Base-by-base conservation (phyloP, 2,113 vertebrate species). In the Eudorcas thomsonii region DNA sequence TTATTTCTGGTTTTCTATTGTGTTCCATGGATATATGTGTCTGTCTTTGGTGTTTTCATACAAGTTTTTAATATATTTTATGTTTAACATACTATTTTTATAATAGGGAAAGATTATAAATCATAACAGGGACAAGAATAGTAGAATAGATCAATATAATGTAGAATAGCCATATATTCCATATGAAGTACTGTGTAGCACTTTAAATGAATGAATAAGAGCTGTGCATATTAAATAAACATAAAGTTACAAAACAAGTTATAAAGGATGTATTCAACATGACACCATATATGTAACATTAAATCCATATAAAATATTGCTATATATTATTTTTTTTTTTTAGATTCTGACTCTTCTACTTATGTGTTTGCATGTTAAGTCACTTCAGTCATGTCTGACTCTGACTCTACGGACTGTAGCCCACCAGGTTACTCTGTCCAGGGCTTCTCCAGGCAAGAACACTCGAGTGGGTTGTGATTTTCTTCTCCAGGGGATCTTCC, bases 31-130 rank as follows among this genome's bases (percentile, higher is more conserved):
- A 82, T 82, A 17, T 54, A 13, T 50, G 11, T n/a, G 30, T 23
- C 12, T 82, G 50, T 23, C 50, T 82, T 54, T n/a, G 30, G 48
- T 82, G 48, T 82, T 82, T 82, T 33, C 50, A 54, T 36, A 82
- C 33, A 82, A n/a, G n/a, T 14, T 82, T 13, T 82, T 54, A n/a
- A 54, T 54, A 21, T 54, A 82, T n/a, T 82, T n/a, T 54, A 25
- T 54, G 21, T 54, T 82, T n/a, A n/a, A 82, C n/a, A 80, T 43
- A 80, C 11, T 52, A 30, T n/a, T 67, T 94, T 88, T 88, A 28
- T 81, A 62, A 43, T 45, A 83, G 52, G 52, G 39, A 91, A 94
- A 74, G 62, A 45, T 88, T 25, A 83, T 62, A 43, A 96, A 62
- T 43, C 13, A 62, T 23, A 45, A 81, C 21, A 52, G 43, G 23